Base-by-base conservation (phyloP, 2,797 vertebrate species). In the Tenualosa ilisha region DNA sequence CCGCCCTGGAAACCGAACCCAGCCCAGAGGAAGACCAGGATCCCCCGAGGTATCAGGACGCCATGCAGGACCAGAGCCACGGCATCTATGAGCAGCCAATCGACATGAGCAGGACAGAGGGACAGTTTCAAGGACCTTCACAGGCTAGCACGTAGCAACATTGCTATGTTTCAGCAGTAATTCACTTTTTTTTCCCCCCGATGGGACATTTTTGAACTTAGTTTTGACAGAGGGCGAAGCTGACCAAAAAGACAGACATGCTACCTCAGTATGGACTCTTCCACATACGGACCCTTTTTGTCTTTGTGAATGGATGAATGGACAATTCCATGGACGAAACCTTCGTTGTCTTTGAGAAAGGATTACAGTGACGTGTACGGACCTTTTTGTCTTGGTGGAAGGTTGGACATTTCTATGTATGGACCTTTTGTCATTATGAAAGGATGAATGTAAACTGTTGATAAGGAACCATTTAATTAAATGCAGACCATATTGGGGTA, bases 211-310 rank as follows among this genome's bases (percentile, higher is more conserved):
- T 75, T 17, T 17, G 15, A 75, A 84, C 81, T 85, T 88, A 87
- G n/a, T 53, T 91, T 86, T 75, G 31, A 75, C 81, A 87, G 86
- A 87, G 89, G 91, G 86, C 24, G 12, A 68, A 31, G 93, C 95
- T 88, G 26, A 85, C 81, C 79, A 90, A 91, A 92, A 89, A 86
- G 56, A 85, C 88, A 86, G 56, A 85, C 88, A 56, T 92, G 94
- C 96, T 99, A 99, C 98, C 98, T 99, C 98, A 98, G 89, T 92
- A 91, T 88, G 91, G 93, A 96, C 93, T 93, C 90, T 89, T 65
- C 2, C 24, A 65, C n/a, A 9, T 40, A 40, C 68, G 68, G 68
- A 43, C 31, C 63, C 68, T 15, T 75, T 75, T 75, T 40, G 68
- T 75, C 31, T 75, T 75, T 75, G 68, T 75, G 68, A 75, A 75